Evolutionary conservation across 2,113 vertebrate genomes (phyloP).

Genomic region (Nerophis lumbriciformis): DNA sequence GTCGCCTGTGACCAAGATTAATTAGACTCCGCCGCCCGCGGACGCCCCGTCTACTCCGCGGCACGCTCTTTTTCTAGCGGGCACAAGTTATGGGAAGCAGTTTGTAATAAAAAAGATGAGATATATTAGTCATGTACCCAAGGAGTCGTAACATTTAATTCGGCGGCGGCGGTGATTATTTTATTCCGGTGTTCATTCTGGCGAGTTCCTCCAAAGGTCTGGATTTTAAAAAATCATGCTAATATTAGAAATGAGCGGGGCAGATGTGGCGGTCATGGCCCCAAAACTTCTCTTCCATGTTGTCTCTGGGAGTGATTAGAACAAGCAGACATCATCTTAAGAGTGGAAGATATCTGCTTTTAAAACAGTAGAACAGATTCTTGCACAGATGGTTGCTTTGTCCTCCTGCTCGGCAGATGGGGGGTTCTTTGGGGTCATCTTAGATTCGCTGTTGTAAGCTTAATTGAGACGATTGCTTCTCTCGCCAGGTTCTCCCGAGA

Average conservation of each 20-base stretch:
- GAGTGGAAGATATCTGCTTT: constrained; percentile 32
- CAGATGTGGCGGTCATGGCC: constrained; percentile 16
- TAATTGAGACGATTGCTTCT: constrained; percentile 47
- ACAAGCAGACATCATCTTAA: constrained; percentile 26
- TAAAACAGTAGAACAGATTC: constrained; percentile 54
- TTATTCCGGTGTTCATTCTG: constrained; percentile 21
- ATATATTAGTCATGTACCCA: constrained; percentile 29
- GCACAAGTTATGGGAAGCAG: constrained; percentile 14
- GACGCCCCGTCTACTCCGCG: not conserved
- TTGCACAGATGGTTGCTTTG: constrained; percentile 66
- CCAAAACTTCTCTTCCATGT: constrained; percentile 18
- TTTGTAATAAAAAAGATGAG: constrained; percentile 30
- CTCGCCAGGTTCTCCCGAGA: not conserved
- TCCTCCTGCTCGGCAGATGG: constrained; percentile 69
- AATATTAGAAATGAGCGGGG: constrained; percentile 30
- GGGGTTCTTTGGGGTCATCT: constrained; percentile 57
- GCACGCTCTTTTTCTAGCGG: constrained; percentile 12
- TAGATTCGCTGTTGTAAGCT: constrained; percentile 67
- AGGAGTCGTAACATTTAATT: constrained; percentile 39
- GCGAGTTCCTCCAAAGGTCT: constrained; percentile 1
- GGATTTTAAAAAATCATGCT: constrained; percentile 19
- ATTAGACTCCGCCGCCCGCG: not conserved
- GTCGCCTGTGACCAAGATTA: constrained; percentile 3
- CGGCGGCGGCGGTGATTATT: constrained; percentile 12
- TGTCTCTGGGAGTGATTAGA: constrained; percentile 23